phyloP scores from a whole-genome alignment of 2,113 vertebrate genomes.

The Hydrolagus affinis region DNA sequence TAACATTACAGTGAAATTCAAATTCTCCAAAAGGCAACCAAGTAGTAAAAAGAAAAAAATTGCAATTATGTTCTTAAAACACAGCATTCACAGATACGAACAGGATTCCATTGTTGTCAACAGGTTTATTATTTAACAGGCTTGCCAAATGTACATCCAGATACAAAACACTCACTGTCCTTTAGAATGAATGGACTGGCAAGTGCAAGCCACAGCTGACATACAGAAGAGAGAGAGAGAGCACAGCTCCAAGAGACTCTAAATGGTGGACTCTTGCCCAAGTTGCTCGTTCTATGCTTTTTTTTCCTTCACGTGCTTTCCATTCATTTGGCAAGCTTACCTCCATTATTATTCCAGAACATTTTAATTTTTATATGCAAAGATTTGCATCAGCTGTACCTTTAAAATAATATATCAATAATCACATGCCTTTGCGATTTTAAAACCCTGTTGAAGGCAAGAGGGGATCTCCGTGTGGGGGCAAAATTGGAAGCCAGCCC shows the following conservation, averaged over 20 bases:
- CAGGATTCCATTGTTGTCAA: slow-evolving; percentile 2
- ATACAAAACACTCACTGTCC: slow-evolving; percentile 23
- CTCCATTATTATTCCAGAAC: slow-evolving; percentile 22
- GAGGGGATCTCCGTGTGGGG: not conserved
- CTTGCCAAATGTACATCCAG: not conserved
- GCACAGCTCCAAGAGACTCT: slow-evolving; percentile 5
- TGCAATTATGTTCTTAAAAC: not conserved
- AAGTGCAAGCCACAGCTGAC: slow-evolving; percentile 24
- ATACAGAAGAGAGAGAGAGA: not conserved
- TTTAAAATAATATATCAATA: slow-evolving; percentile 1
- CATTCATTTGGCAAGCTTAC: slow-evolving; percentile 11
- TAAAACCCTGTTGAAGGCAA: not conserved
- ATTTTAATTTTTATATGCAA: not conserved
- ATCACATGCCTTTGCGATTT: not conserved
- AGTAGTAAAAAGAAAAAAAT: not conserved
- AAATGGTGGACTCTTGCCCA: not conserved
- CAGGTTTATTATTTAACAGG: not conserved
- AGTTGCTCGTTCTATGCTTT: not conserved
- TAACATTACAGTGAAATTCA: not conserved
- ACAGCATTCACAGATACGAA: not conserved
- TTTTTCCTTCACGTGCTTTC: not conserved
- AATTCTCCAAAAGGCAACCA: not conserved
- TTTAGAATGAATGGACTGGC: slow-evolving; percentile 9
- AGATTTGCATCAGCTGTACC: not conserved
- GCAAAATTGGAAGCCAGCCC: not conserved